Evolutionary conservation across 2,113 vertebrate species (phyloP), one percentile per base, ranked within the genome.

Genomic region (Alexandromys fortis): DNA sequence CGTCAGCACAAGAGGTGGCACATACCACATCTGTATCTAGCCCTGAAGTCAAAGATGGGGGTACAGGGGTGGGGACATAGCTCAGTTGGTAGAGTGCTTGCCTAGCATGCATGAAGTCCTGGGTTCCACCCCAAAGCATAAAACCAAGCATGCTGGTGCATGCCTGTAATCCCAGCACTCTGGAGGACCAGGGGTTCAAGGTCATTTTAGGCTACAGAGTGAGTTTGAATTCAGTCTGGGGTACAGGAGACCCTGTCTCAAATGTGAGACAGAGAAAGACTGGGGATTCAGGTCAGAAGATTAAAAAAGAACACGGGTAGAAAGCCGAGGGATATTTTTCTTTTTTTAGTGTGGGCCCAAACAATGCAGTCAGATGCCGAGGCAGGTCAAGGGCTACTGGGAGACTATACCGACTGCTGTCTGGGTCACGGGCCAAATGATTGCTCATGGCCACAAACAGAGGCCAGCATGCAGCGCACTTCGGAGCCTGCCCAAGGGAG

Each of bases 71-170:
- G 45, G 33, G 85, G 47, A n/a, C 16, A 22, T 52, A n/a, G 28
- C 83, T 86, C 63, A 68, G 83, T 47, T 47, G 63, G 67, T 87
- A 68, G 63, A 87, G 21, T 26, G 67, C 67, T 87, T 52, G 67
- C 67, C 85, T 87, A 52, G 85, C 85, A n/a, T 87, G 85, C 85
- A n/a, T 87, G 65, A 87, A 70, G 63, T 49, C 67, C 85, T 87
- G 65, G 85, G 67, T 87, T 52, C 85, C 45, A 87, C 14, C 67
- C 65, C 65, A 68, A 22, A 52, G 65, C 33, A 70, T 87, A 70
- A 87, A 47, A n/a, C 67, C 42, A 1, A 49, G 85, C 85, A 52
- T 72, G 85, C 67, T 87, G 12, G 67, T 52, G 65, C 85, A 87
- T 9, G 85, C 85, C 85, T 87, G 85, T n/a, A n/a, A 87, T 72